Conservation (phyloP, 2,888 invertebrate species). For the Pterostichus niger region DNA sequence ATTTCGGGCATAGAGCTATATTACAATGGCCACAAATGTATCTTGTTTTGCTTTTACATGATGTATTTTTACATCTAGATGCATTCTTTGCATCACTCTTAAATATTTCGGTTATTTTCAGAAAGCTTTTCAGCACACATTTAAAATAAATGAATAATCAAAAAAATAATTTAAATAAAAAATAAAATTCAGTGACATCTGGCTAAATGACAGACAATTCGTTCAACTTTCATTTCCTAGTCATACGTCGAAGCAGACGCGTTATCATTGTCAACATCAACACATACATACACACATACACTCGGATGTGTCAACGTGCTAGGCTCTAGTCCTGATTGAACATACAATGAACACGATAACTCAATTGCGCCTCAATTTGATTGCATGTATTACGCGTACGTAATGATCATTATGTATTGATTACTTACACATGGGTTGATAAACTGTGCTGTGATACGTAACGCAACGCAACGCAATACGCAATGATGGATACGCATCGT, state of each 20-base stretch:
- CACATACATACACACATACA: background rate
- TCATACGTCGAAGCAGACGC: background rate
- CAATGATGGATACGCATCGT: background rate
- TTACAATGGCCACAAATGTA: too few species aligned
- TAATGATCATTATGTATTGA: slow-evolving; percentile 59
- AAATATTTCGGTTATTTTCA: too few species aligned
- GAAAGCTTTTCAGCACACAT: too few species aligned
- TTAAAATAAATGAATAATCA: too few species aligned
- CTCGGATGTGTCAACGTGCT: slow-evolving; percentile 1
- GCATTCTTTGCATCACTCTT: too few species aligned
- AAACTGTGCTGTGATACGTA: slow-evolving; percentile 17
- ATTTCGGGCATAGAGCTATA: too few species aligned
- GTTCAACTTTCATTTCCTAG: slow-evolving; percentile 30
- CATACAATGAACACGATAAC: slow-evolving; percentile 60
- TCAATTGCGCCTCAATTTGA: slow-evolving; percentile 53
- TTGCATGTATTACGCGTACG: slow-evolving; percentile 50
- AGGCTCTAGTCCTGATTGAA: slow-evolving; percentile 41
- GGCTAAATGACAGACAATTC: too few species aligned
- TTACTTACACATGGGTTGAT: slow-evolving; percentile 52
- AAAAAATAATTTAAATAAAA: too few species aligned
- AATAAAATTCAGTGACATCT: too few species aligned
- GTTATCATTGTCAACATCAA: slow-evolving; percentile 45
- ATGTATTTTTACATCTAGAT: too few species aligned
- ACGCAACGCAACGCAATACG: background rate
- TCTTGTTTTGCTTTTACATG: too few species aligned